Conservation (phyloP, 2,888 invertebrate genomes). For the Cylloceria caligata region DNA sequence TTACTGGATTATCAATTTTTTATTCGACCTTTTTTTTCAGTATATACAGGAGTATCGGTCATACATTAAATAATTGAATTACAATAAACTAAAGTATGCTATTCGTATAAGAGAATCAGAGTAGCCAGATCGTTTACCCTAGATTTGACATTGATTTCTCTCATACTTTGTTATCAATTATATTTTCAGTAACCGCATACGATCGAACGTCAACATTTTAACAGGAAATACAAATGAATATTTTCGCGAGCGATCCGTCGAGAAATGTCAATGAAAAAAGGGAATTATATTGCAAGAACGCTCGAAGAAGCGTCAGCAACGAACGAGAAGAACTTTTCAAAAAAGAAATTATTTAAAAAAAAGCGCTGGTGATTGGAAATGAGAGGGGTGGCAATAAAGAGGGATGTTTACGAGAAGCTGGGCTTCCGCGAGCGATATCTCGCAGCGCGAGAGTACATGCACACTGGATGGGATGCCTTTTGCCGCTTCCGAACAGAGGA, state of each 20-base stretch:
- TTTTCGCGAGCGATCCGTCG: slow-evolving; percentile 32
- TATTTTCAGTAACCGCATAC: neutral
- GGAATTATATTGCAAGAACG: slow-evolving; percentile 57
- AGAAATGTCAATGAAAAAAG: slow-evolving; percentile 30
- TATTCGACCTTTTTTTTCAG: too few relatives aligned
- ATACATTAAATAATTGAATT: too few relatives aligned
- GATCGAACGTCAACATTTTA: neutral
- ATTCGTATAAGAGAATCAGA: neutral
- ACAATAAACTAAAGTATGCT: neutral
- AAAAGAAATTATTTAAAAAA: slow-evolving; percentile 57
- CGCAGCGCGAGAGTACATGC: slow-evolving; percentile 32
- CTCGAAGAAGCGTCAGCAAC: slow-evolving; percentile 40
- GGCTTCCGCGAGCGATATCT: slow-evolving; percentile 72
- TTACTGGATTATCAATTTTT: too few relatives aligned
- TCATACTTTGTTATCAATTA: neutral
- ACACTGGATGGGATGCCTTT: slow-evolving; percentile 49
- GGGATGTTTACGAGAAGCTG: slow-evolving; percentile 83
- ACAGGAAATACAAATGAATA: neutral
- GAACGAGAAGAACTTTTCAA: slow-evolving; percentile 50
- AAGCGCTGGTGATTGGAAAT: slow-evolving; percentile 78
- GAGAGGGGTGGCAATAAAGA: slow-evolving; percentile 82
- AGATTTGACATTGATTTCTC: neutral
- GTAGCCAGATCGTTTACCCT: neutral
- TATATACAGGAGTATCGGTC: too few relatives aligned
- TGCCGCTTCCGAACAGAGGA: slow-evolving; percentile 51